A percentile compares a stretch with the other conserved stretches of the same genome.
These are phyloP conservation scores for Piprites chloris DNA, from an alignment of 2,113 vertebrate genomes.

Conservation along the genomic window DNA sequence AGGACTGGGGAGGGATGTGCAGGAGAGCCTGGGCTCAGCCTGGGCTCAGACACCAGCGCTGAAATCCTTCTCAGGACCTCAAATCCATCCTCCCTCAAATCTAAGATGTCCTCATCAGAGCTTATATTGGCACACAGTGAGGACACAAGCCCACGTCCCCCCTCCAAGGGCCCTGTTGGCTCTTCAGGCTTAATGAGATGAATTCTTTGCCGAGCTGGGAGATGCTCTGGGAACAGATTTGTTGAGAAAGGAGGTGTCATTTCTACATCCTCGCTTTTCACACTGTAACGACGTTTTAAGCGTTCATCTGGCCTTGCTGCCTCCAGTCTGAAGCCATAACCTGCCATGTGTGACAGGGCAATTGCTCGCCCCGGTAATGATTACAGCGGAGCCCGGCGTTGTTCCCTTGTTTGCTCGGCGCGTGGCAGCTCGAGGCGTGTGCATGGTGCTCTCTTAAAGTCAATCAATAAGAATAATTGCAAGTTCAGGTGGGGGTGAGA, in stretches of 20 bases:
- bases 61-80: background rate
- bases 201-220: conserved; percentile 10
- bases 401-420: background rate
- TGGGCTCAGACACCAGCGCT: background rate
- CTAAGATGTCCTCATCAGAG: background rate
- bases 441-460: conserved; percentile 16
- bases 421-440: background rate
- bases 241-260: conserved; percentile 38
- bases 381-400: background rate
- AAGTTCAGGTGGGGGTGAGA: background rate
- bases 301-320: conserved; percentile 46
- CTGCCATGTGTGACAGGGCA: conserved; percentile 39
- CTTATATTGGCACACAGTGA: background rate
- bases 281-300: background rate
- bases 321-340: conserved; percentile 24
- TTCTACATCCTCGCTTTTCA: conserved; percentile 14
- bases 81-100: background rate
- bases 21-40: background rate
- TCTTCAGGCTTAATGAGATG: conserved; percentile 3
- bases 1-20: background rate
- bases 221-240: conserved; percentile 7
- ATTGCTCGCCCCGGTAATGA: background rate
- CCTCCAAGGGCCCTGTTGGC: background rate
- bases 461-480: conserved; percentile 45
- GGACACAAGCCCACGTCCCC: background rate